These are phyloP conservation scores for Knipowitschia caucasica DNA, from an alignment of 2,797 vertebrate genomes.

Conservation along the genomic window DNA sequence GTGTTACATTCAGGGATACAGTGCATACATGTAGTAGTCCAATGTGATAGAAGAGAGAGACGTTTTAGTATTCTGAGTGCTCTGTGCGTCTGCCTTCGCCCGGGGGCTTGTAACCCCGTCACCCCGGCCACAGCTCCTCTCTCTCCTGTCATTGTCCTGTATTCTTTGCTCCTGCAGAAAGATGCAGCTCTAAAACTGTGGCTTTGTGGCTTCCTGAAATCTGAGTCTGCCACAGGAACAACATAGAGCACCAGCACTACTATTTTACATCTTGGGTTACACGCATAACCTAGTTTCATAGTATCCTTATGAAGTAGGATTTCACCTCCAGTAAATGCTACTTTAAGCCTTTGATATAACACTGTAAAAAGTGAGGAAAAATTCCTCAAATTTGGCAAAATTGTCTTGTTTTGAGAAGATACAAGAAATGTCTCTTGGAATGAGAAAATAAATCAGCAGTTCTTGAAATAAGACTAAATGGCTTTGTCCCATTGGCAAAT, in stretches of 20 bases:
- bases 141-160: slow-evolving; percentile 8
- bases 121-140: slow-evolving; percentile 3
- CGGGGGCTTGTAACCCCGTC: slow-evolving; percentile 16
- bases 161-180: slow-evolving; percentile 4
- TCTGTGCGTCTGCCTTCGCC: slow-evolving; percentile 16
- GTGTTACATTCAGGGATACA: too few relatives aligned
- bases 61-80: slow-evolving; percentile 29
- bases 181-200: slow-evolving; percentile 15
- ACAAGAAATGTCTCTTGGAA: too few relatives aligned
- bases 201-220: slow-evolving; percentile 28
- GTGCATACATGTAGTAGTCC: too few relatives aligned
- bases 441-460: too few relatives aligned
- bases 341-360: too few relatives aligned
- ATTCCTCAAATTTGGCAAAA: too few relatives aligned
- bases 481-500: too few relatives aligned
- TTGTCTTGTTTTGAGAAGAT: too few relatives aligned
- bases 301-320: neutral
- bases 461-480: too few relatives aligned
- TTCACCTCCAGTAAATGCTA: too few relatives aligned
- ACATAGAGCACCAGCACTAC: slow-evolving; percentile 25
- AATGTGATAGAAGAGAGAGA: slow-evolving; percentile 15
- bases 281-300: slow-evolving; percentile 9
- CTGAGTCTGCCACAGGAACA: slow-evolving; percentile 27
- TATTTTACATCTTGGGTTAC: slow-evolving; percentile 20
- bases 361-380: too few relatives aligned